Evolutionary conservation across 2,888 invertebrate species (phyloP).

Genomic region (Magallana nippona): DNA sequence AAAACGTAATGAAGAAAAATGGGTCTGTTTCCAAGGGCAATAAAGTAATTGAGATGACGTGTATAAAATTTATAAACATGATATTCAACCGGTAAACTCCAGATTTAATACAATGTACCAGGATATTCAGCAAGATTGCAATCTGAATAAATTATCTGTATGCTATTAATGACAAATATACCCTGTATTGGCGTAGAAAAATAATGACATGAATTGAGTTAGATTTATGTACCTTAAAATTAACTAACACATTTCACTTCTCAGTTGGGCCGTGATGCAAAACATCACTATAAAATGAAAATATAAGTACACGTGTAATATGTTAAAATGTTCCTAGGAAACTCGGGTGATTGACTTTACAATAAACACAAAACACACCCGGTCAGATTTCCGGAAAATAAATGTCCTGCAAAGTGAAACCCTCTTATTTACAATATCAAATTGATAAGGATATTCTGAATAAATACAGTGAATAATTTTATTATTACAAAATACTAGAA

Average conservation of each 20-base stretch:
- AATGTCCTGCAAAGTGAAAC: not conserved
- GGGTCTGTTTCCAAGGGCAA: too few species aligned
- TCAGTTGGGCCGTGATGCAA: too few species aligned
- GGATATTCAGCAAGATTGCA: not conserved
- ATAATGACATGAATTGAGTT: not conserved
- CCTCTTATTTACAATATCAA: too few species aligned
- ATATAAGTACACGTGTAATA: constrained; percentile 9
- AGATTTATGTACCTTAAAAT: not conserved
- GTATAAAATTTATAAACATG: too few species aligned
- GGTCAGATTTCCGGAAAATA: not conserved
- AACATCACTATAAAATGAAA: not conserved
- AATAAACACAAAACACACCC: not conserved
- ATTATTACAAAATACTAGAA: too few species aligned
- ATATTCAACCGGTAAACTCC: not conserved
- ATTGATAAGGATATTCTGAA: too few species aligned
- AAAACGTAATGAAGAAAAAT: too few species aligned
- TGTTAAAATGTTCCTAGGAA: not conserved
- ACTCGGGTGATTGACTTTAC: not conserved
- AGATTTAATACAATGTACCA: not conserved
- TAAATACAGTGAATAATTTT: too few species aligned
- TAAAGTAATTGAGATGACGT: too few species aligned
- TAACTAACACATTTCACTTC: not conserved
- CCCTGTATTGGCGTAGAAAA: too few species aligned
- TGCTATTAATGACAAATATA: too few species aligned
- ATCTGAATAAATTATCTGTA: too few species aligned